Evolutionary conservation across 1,140 invertebrate genomes (phyloP).

Genomic region (Oncopodura yosiiana): DNA sequence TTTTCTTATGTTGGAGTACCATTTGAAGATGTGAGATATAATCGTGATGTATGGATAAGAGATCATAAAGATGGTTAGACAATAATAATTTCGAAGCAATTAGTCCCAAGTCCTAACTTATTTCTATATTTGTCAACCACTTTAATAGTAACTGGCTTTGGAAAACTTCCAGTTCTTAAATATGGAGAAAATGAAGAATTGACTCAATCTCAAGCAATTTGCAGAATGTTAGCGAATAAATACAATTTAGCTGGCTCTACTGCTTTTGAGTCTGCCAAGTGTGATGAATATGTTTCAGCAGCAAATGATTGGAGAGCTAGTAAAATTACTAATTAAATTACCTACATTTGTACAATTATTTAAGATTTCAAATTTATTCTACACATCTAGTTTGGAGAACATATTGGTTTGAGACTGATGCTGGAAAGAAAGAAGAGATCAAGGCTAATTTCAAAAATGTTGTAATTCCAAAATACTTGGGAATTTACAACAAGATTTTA

Average conservation of each 20-base stretch:
- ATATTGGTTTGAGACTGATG: slow-evolving; percentile 2
- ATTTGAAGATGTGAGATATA: slow-evolving; percentile 52
- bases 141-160: slow-evolving; percentile 49
- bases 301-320: slow-evolving; percentile 41
- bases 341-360: neutral
- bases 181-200: slow-evolving; percentile 54
- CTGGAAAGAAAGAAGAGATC: slow-evolving; percentile 1
- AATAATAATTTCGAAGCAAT: neutral
- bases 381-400: neutral
- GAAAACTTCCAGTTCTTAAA: slow-evolving; percentile 56
- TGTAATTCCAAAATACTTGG: slow-evolving; percentile 10
- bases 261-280: slow-evolving; percentile 53
- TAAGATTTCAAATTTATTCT: neutral
- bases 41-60: too few relatives aligned
- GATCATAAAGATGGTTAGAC: too few relatives aligned
- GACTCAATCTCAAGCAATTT: slow-evolving; percentile 54
- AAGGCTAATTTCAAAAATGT: neutral
- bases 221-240: slow-evolving; percentile 53
- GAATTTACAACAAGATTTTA: neutral
- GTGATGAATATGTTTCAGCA: slow-evolving; percentile 51
- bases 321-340: neutral
- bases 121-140: slow-evolving; percentile 38
- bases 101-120: too few relatives aligned
- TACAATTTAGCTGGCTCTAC: slow-evolving; percentile 49
- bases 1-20: slow-evolving; percentile 47